Evolutionary conservation across 2,797 vertebrate species (phyloP).

Genomic region (Bovichtus diacanthus): DNA sequence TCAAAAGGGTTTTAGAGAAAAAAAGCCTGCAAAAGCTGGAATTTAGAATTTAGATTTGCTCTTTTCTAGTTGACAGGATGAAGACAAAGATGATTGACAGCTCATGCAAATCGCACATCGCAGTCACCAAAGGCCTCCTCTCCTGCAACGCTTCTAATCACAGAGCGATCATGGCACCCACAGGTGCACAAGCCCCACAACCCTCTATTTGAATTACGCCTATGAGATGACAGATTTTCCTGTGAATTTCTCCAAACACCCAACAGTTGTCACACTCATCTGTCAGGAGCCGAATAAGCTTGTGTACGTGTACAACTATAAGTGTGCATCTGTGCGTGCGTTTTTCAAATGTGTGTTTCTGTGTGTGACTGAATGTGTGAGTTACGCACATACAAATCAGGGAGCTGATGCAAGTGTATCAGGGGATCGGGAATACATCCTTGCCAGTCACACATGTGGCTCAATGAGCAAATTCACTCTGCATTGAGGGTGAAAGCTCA

Average conservation of each 20-base stretch:
- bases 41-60: conserved; percentile 49
- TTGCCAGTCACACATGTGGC: conserved; percentile 68
- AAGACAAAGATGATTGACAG: conserved; percentile 76
- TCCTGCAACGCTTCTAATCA: conserved; percentile 71
- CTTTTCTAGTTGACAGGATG: conserved; percentile 56
- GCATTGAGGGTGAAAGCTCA: conserved; percentile 64
- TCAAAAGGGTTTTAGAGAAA: conserved; percentile 25
- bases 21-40: conserved; percentile 10
- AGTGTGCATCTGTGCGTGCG: conserved; percentile 10
- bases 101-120: conserved; percentile 74
- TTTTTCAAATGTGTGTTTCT: conserved; percentile 13
- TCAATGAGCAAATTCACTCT: conserved; percentile 57
- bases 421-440: conserved; percentile 43
- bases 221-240: conserved; percentile 67
- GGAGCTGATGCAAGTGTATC: conserved; percentile 53
- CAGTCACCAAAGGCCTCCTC: conserved; percentile 57
- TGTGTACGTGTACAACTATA: conserved; percentile 20
- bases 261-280: conserved; percentile 74
- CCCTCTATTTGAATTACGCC: conserved; percentile 65
- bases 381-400: conserved; percentile 43
- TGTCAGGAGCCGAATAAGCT: conserved; percentile 54
- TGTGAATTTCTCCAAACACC: conserved; percentile 72
- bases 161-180: conserved; percentile 66
- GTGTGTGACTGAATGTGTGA: conserved; percentile 47
- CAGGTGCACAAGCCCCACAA: conserved; percentile 70